Base-by-base conservation (phyloP, 2,113 vertebrate species). In the Vimba vimba region DNA sequence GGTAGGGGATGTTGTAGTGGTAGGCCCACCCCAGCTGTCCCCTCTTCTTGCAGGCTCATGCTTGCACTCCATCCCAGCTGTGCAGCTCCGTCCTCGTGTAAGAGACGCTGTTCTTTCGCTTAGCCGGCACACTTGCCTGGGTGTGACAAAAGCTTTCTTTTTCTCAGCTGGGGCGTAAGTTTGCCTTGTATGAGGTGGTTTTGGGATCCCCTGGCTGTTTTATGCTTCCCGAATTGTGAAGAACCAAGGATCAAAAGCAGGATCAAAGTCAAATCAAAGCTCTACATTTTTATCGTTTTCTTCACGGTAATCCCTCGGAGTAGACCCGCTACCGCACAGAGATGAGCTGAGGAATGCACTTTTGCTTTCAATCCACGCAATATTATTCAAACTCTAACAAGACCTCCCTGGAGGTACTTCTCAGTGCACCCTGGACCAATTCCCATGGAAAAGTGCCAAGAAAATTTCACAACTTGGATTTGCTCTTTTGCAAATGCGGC, bases 401-500 rank as follows among this genome's bases (percentile, higher is more conserved):
- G 88, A 93, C 90, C 89, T 94, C 93, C 92, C 91, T 78, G 79
- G 90, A 92, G 91, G 91, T 69, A 25, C 27, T 79, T 86, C 82
- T 33, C 88, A 71, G 85, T 64, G 76, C 75, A 89, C 88, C 33
- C 90, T 92, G 94, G 91, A 92, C 59, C 79, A 83, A 83, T 87
- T 93, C 94, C 92, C 90, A 89, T 91, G 92, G 90, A 94, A 84
- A 76, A 69, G 62, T 73, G 90, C 93, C 92, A 93, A 69, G 21
- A 75, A 86, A 89, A 90, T 90, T 94, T 91, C 92, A 89, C 91
- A 93, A 94, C 89, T 91, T 86, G 86, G 88, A 90, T 90, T 85
- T 89, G 89, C 89, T 92, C 88, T 83, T 36, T 85, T 89, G 85
- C 86, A 92, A 90, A 84, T 91, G 87, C 90, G 90, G 92, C 86